Percentiles rank a stretch among this genome's conserved stretches.
These are phyloP conservation scores for Stichodactyla mertensii DNA, from an alignment of 64 coral and sea anemone species.

Conservation along the genomic window DNA sequence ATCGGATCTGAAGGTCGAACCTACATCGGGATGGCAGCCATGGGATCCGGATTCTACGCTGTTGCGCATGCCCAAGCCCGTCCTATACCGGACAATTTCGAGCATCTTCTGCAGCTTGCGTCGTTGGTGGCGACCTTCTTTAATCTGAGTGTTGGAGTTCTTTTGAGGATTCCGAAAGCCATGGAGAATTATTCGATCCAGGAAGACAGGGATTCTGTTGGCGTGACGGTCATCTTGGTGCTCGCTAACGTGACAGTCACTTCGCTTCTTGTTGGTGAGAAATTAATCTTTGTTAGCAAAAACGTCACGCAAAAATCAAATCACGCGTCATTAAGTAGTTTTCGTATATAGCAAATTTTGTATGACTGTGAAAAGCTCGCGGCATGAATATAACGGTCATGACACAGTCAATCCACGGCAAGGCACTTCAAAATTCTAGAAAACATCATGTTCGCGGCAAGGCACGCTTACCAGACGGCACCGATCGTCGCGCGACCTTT, in stretches of 20 bases:
- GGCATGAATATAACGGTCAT: too few relatives aligned
- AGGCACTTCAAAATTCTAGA: too few relatives aligned
- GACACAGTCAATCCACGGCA: too few relatives aligned
- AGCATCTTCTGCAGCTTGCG: slow-evolving; percentile 63
- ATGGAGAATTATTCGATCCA: slow-evolving; percentile 50
- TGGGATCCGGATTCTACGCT: slow-evolving; percentile 91
- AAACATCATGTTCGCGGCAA: too few relatives aligned
- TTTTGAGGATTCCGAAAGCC: slow-evolving; percentile 42
- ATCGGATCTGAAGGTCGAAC: slow-evolving; percentile 80
- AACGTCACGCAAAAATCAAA: neutral
- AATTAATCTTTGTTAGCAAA: neutral
- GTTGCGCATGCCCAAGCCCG: slow-evolving; percentile 69
- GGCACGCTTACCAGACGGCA: too few relatives aligned
- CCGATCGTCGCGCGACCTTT: too few relatives aligned
- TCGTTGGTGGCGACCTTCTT: slow-evolving; percentile 38
- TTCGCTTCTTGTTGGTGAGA: slow-evolving; percentile 39
- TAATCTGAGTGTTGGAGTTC: slow-evolving; percentile 46
- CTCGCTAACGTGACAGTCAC: slow-evolving; percentile 42
- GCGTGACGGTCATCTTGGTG: slow-evolving; percentile 38
- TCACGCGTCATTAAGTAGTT: neutral
- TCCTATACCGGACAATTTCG: slow-evolving; percentile 80
- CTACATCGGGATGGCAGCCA: slow-evolving; percentile 75
- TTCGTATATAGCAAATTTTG: too few relatives aligned
- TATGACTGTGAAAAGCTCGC: too few relatives aligned
- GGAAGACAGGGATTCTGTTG: slow-evolving; percentile 57